Percentiles rank a stretch among this genome's conserved stretches.
Evolutionary conservation across 1,140 invertebrate species (phyloP).

Genomic region (Calycopis cecrops): DNA sequence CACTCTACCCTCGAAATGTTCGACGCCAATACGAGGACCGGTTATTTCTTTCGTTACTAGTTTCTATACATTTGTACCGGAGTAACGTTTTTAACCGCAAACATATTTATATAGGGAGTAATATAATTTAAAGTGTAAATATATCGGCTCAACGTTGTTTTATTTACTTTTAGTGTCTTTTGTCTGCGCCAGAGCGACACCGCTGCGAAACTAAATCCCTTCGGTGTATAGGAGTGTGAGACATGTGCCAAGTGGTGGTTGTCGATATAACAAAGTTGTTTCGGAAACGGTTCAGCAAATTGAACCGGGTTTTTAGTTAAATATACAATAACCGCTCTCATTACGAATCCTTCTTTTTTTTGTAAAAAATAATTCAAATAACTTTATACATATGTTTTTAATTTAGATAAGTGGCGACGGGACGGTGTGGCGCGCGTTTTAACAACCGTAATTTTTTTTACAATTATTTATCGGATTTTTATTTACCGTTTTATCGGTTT

Average conservation of each 20-base stretch:
- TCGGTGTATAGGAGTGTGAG: slow-evolving; percentile 3
- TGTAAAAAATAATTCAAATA: slow-evolving; percentile 34
- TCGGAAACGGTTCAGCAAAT: slow-evolving; percentile 17
- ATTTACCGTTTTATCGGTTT: slow-evolving; percentile 14
- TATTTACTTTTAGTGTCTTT: slow-evolving; percentile 24
- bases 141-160: slow-evolving; percentile 31
- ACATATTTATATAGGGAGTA: slow-evolving; percentile 15
- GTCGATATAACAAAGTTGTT: slow-evolving; percentile 16
- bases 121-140: slow-evolving; percentile 35
- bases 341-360: slow-evolving; percentile 32
- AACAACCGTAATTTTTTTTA: slow-evolving; percentile 5
- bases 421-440: slow-evolving; percentile 27
- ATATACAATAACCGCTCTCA: slow-evolving; percentile 34
- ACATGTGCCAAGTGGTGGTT: slow-evolving; percentile 35
- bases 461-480: slow-evolving; percentile 19
- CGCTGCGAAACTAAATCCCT: too few species aligned
- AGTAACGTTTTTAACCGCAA: not conserved
- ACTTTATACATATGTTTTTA: slow-evolving; percentile 40
- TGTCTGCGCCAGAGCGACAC: not conserved
- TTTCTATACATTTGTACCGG: not conserved
- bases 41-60: not conserved
- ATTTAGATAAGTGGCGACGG: slow-evolving; percentile 46
- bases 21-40: too few species aligned
- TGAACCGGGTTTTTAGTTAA: slow-evolving; percentile 32
- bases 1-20: not conserved